Percentiles rank a stretch among this genome's conserved stretches.
Conservation (phyloP, 2,113 vertebrate genomes). For the Scortum barcoo region DNA sequence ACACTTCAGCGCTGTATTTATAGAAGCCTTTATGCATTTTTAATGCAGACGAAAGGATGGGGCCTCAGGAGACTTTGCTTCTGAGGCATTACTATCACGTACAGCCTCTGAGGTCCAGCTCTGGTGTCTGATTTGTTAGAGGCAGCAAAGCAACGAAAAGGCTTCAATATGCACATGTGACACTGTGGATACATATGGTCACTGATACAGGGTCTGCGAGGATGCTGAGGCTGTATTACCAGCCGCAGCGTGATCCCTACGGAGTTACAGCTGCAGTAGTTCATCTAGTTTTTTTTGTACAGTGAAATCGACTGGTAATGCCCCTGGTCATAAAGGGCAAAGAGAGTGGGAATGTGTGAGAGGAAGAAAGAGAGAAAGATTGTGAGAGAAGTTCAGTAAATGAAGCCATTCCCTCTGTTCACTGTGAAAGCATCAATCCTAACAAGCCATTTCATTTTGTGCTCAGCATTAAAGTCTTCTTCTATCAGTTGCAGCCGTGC, state of each 20-base stretch:
- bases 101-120: conserved; percentile 48
- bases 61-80: conserved; percentile 64
- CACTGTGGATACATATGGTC: background rate
- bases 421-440: background rate
- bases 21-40: conserved; percentile 83
- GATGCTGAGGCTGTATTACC: background rate
- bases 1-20: conserved; percentile 82
- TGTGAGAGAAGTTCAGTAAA: background rate
- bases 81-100: conserved; percentile 49
- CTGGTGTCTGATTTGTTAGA: conserved; percentile 51
- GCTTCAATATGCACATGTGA: conserved; percentile 9
- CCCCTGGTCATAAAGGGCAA: background rate
- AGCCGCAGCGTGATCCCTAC: background rate
- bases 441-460: background rate
- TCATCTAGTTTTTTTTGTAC: conserved; percentile 1
- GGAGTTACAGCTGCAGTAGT: background rate
- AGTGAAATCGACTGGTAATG: background rate
- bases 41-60: conserved; percentile 77
- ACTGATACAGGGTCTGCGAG: conserved; percentile 1
- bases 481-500: background rate
- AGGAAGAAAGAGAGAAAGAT: background rate
- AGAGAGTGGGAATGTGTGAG: background rate
- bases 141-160: conserved; percentile 7
- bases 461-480: background rate
- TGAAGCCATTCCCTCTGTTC: background rate